phyloP scores from a whole-genome alignment of 30 jellyfish, hydroid and myxozoan species.

The Phacellophora camtschatica region DNA sequence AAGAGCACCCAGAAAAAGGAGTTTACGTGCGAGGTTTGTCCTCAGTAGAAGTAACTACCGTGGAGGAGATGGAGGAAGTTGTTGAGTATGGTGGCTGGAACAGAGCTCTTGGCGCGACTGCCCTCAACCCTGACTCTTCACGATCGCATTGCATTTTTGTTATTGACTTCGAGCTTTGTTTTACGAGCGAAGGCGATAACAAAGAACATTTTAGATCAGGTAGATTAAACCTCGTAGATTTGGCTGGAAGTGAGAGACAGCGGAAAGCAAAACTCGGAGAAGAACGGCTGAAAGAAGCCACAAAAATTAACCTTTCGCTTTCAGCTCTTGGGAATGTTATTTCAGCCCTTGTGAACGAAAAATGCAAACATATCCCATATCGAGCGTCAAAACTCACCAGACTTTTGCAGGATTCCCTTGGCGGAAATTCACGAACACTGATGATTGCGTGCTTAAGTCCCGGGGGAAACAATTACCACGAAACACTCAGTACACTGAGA shows the following conservation, averaged over 20 bases:
- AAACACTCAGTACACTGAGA: constrained; percentile 90
- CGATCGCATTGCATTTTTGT: constrained; percentile 94
- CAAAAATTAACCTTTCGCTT: constrained; percentile 89
- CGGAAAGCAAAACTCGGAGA: constrained; percentile 88
- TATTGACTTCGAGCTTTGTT: constrained; percentile 92
- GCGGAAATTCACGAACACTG: constrained; percentile 93
- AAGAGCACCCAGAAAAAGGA: constrained; percentile 98
- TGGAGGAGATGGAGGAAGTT: constrained; percentile 98
- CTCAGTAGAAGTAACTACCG: constrained; percentile 88
- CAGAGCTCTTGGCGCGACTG: constrained; percentile 96
- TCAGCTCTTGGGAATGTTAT: constrained; percentile 97
- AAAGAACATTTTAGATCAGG: constrained; percentile 95
- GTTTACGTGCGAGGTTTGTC: constrained; percentile 91
- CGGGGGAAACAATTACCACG: constrained; percentile 87
- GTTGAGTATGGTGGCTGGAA: constrained; percentile 98
- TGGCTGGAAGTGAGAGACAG: constrained; percentile 99
- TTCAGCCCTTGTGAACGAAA: constrained; percentile 90
- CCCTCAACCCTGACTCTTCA: constrained; percentile 95
- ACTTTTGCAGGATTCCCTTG: constrained; percentile 92
- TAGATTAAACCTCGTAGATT: constrained; percentile 86
- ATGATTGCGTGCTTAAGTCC: constrained; percentile 99
- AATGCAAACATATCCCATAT: constrained; percentile 93
- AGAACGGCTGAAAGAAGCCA: constrained; percentile 93
- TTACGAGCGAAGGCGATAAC: constrained; percentile 77
- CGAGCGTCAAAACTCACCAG: constrained; percentile 96